Evolutionary conservation across 2,113 vertebrate genomes (phyloP).

Genomic region (Dryoscopus gambensis): DNA sequence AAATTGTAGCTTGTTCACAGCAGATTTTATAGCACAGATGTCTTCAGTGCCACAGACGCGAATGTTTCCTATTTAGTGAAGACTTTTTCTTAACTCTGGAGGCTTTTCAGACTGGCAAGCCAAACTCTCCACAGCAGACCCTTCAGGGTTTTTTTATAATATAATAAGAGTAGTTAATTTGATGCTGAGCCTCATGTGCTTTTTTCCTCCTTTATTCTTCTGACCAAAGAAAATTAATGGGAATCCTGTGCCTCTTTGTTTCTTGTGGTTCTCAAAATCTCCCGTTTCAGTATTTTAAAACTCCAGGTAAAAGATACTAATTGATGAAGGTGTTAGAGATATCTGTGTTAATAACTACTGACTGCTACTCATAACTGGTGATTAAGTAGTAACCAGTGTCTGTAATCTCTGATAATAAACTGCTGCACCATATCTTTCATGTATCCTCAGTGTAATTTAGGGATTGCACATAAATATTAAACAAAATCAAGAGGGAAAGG

Average conservation of each 20-base stretch:
- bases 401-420: background rate
- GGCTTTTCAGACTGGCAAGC: background rate
- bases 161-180: background rate
- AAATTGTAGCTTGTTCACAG: background rate
- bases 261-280: background rate
- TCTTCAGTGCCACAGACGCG: background rate
- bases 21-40: conserved; percentile 1
- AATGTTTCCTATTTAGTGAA: background rate
- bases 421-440: background rate
- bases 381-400: background rate
- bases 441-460: background rate
- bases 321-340: background rate
- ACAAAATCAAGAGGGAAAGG: background rate
- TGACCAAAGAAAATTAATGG: background rate
- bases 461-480: background rate
- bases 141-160: background rate
- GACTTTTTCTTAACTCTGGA: background rate
- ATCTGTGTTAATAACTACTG: background rate
- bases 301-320: background rate
- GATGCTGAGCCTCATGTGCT: background rate
- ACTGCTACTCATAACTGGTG: background rate
- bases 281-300: background rate
- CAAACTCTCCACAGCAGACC: background rate
- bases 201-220: background rate
- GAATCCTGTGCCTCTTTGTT: background rate